Conservation (phyloP, 2,113 vertebrate species). For the Cromileptes altivelis region DNA sequence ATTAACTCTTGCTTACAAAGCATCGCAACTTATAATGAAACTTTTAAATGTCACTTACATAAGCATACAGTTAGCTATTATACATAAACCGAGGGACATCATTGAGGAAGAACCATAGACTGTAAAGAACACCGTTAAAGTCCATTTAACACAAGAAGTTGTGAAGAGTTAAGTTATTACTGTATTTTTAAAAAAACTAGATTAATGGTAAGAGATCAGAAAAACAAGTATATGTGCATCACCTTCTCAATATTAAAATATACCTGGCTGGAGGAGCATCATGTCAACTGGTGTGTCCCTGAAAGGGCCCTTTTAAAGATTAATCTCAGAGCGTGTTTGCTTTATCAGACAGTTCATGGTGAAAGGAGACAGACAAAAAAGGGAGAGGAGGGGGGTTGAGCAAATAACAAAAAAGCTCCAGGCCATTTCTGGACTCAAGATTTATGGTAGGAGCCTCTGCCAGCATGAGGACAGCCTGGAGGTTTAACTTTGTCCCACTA, state of each 20-base stretch:
- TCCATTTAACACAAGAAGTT: not conserved
- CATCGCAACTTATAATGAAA: not conserved
- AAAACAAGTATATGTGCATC: not conserved
- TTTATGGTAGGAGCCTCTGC: conserved; percentile 16
- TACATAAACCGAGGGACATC: not conserved
- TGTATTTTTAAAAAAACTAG: not conserved
- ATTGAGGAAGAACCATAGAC: not conserved
- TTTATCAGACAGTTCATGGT: conserved; percentile 13
- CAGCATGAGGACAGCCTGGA: conserved; percentile 17
- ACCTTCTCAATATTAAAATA: conserved; percentile 21
- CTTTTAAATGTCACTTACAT: conserved; percentile 22
- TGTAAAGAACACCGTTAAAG: not conserved
- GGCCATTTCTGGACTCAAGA: conserved; percentile 28
- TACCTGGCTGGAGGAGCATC: not conserved
- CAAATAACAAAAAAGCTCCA: conserved; percentile 29
- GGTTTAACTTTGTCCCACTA: conserved; percentile 50
- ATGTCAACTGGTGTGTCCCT: not conserved
- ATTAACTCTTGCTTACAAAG: conserved; percentile 22
- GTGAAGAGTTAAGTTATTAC: not conserved
- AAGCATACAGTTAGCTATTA: not conserved
- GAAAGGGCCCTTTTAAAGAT: conserved; percentile 13
- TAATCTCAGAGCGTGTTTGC: conserved; percentile 1
- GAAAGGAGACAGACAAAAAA: conserved; percentile 12
- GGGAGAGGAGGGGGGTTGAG: not conserved
- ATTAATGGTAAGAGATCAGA: not conserved